Percentiles rank a stretch among this genome's conserved stretches.
These are phyloP conservation scores for Astropecten irregularis DNA, from an alignment of 53 echinoderm and acorn worm species.

Conservation along the genomic window DNA sequence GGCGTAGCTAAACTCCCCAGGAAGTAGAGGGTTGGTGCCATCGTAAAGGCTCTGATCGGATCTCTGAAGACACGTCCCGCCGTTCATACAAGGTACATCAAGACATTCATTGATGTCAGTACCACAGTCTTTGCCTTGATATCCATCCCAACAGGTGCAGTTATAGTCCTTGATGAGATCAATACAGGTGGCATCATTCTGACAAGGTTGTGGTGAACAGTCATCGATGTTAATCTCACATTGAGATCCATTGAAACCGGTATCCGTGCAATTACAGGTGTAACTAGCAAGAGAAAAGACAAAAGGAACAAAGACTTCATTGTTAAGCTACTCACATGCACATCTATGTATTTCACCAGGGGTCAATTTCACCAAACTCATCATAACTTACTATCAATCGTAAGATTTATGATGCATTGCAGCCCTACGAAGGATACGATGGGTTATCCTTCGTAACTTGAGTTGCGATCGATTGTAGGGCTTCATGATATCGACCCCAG, in stretches of 20 bases:
- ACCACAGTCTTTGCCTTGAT: conserved; percentile 68
- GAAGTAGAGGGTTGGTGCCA: conserved; percentile 18
- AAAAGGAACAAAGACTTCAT: not conserved
- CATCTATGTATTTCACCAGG: no score
- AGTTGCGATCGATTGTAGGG: no score
- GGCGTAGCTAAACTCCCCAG: conserved; percentile 67
- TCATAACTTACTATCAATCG: no score
- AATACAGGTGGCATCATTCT: conserved; percentile 67
- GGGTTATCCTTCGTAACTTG: no score
- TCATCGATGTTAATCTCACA: conserved; percentile 86
- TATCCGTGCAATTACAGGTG: conserved; percentile 71
- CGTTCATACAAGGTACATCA: conserved; percentile 64
- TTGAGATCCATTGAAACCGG: conserved; percentile 60
- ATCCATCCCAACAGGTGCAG: conserved; percentile 75
- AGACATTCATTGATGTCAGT: conserved; percentile 72
- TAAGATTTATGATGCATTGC: no score
- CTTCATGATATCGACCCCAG: no score
- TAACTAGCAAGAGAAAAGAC: conserved; percentile 35
- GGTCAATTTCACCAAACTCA: no score
- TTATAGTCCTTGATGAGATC: conserved; percentile 69
- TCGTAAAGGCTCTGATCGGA: conserved; percentile 62
- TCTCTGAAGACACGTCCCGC: conserved; percentile 61
- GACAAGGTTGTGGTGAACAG: conserved; percentile 66
- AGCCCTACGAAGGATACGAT: no score
- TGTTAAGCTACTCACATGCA: not conserved